phyloP scores from a whole-genome alignment of 2,888 invertebrate species.

The Heliconius erato region DNA sequence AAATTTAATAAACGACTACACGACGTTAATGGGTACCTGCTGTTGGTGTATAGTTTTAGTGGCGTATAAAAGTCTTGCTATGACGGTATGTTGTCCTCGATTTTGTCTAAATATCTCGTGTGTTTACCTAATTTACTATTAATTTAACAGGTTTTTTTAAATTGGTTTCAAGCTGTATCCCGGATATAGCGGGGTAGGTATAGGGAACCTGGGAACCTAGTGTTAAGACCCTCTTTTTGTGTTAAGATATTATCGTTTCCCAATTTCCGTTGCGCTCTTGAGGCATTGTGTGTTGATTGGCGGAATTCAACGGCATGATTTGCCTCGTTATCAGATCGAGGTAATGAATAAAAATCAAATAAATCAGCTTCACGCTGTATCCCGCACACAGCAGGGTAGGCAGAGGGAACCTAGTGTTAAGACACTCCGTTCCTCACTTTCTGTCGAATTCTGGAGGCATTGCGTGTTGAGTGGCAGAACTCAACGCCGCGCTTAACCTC shows the following conservation, averaged over 20 bases:
- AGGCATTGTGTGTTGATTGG: neutral
- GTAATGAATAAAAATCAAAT: no score
- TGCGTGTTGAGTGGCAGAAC: no score
- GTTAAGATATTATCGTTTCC: neutral
- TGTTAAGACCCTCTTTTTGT: neutral
- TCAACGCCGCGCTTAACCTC: no score
- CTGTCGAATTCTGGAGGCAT: no score
- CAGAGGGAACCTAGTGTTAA: no score
- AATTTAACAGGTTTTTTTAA: neutral
- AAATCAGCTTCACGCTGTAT: no score
- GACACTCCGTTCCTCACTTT: no score
- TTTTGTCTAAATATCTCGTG: neutral
- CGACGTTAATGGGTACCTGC: conserved; percentile 6
- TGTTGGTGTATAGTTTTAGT: neutral
- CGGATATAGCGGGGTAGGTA: no score
- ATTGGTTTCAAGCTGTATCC: no score
- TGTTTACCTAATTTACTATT: neutral
- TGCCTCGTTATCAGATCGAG: neutral
- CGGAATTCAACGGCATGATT: neutral
- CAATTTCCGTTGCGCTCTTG: neutral
- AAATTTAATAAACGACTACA: conserved; percentile 21
- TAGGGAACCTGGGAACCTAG: neutral
- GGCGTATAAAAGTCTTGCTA: conserved; percentile 22
- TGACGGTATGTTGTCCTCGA: neutral
- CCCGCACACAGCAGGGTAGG: no score